phyloP scores from a whole-genome alignment of 2,797 vertebrate genomes.

The Sternarchorhynchus goeldii region DNA sequence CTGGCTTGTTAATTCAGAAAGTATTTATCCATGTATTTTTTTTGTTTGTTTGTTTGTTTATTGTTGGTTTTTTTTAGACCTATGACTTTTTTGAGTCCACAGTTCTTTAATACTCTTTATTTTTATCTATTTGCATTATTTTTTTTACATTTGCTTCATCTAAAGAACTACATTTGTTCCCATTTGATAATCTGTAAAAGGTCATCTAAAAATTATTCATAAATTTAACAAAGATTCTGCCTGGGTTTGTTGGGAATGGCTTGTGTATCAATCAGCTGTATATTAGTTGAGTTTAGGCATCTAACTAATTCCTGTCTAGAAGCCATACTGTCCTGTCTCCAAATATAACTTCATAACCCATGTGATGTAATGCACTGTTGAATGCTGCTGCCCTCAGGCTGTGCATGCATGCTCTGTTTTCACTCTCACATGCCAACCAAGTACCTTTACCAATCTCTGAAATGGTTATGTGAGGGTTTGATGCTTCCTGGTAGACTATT shows the following conservation, averaged over 20 bases:
- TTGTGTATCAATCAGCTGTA: conserved; percentile 15
- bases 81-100: background rate
- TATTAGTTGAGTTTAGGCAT: conserved; percentile 14
- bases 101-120: background rate
- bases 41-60: background rate
- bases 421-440: conserved; percentile 59
- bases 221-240: background rate
- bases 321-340: conserved; percentile 75
- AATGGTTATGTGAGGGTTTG: conserved; percentile 8
- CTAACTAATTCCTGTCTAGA: conserved; percentile 66
- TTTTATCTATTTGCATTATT: background rate
- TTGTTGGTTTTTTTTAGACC: no score
- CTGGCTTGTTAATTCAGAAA: background rate
- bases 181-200: no score
- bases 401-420: conserved; percentile 62
- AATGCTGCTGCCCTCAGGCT: conserved; percentile 84
- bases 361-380: conserved; percentile 89
- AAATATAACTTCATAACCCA: conserved; percentile 83
- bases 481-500: background rate
- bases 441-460: conserved; percentile 41
- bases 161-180: background rate
- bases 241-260: conserved; percentile 10
- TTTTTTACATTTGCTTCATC: background rate
- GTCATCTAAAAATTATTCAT: background rate
- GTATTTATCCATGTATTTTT: no score